Evolutionary conservation across 2,113 vertebrate genomes (phyloP).

Genomic region (Tretioscincus oriximinensis): DNA sequence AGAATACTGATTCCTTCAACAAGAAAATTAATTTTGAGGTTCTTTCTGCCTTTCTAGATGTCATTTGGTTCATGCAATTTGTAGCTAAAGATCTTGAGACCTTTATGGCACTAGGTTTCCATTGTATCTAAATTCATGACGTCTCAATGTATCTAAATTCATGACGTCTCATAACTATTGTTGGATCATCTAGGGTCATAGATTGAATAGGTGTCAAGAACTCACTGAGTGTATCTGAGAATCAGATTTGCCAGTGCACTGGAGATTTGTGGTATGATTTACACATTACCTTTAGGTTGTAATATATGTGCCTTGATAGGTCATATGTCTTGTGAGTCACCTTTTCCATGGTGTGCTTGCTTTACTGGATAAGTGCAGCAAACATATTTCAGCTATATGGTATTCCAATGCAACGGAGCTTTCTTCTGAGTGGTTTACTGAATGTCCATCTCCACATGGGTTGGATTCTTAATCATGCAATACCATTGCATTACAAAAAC

Average conservation of each 20-base stretch:
- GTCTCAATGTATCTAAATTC: constrained; percentile 10
- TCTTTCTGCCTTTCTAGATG: background rate
- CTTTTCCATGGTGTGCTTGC: too few relatives aligned
- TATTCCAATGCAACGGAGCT: too few relatives aligned
- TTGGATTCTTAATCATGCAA: background rate
- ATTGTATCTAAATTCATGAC: constrained; percentile 54
- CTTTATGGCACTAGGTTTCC: constrained; percentile 47
- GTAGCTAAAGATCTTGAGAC: background rate
- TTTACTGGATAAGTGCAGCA: too few relatives aligned
- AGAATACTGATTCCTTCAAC: constrained; percentile 9
- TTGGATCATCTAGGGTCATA: background rate
- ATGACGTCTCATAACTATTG: constrained; percentile 20
- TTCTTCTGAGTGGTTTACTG: too few relatives aligned
- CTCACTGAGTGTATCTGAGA: too few relatives aligned
- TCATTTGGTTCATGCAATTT: background rate
- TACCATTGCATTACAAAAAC: background rate
- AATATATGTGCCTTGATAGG: too few relatives aligned
- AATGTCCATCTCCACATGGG: too few relatives aligned
- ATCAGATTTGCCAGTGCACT: too few relatives aligned
- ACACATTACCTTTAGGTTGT: too few relatives aligned
- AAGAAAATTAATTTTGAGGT: background rate
- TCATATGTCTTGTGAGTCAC: too few relatives aligned
- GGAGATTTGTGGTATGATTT: too few relatives aligned
- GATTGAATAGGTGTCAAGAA: background rate
- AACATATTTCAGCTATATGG: too few relatives aligned